These are phyloP conservation scores for Anabas testudineus DNA, from an alignment of 2,797 vertebrate genomes.

Conservation along the genomic window DNA sequence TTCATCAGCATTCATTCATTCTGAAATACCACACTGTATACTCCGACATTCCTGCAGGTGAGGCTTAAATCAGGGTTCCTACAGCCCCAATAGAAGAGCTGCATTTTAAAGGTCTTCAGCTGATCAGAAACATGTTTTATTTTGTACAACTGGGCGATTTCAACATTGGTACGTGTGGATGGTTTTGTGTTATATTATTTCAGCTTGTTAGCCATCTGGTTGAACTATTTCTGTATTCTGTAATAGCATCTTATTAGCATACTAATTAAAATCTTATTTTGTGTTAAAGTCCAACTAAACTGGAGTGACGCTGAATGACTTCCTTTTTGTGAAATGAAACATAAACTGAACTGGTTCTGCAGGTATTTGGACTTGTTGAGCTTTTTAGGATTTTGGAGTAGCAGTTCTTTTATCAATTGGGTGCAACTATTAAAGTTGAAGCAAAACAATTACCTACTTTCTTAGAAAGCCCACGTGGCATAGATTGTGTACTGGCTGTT, in stretches of 20 bases:
- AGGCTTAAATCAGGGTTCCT: constrained; percentile 13
- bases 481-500: background rate
- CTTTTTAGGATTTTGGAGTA: background rate
- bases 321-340: constrained; percentile 13
- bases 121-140: constrained; percentile 9
- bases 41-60: constrained; percentile 42
- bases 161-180: background rate
- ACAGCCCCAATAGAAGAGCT: constrained; percentile 10
- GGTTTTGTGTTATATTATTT: constrained; percentile 13
- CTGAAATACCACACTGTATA: constrained; percentile 25
- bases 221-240: constrained; percentile 5
- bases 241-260: constrained; percentile 10
- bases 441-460: background rate
- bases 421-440: background rate
- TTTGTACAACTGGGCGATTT: constrained; percentile 14
- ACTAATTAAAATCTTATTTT: constrained; percentile 19
- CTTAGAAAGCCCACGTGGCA: background rate
- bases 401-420: background rate
- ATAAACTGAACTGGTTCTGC: constrained; percentile 3
- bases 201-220: constrained; percentile 14
- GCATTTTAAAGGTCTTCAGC: background rate
- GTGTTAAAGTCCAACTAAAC: constrained; percentile 24
- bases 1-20: constrained; percentile 26
- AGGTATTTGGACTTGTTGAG: constrained; percentile 4
- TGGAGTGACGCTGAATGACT: too few species aligned